phyloP scores from a whole-genome alignment of 1,140 invertebrate genomes.

The Littorina saxatilis region DNA sequence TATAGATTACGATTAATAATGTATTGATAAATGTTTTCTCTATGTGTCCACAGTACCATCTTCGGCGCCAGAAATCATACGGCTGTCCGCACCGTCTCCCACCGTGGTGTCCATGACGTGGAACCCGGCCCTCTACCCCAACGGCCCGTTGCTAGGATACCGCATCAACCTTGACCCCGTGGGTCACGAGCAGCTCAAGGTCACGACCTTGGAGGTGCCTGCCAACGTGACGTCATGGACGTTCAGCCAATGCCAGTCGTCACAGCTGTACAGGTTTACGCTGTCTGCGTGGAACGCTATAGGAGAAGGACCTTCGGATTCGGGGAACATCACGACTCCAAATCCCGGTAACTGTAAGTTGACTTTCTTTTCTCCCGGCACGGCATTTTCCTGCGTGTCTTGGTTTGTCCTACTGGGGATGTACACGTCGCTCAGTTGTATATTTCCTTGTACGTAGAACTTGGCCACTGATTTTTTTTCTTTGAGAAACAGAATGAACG shows the following conservation, averaged over 20 bases:
- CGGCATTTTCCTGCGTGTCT: conserved; percentile 3
- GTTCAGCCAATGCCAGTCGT: conserved; percentile 85
- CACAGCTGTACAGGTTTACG: conserved; percentile 85
- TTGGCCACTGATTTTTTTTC: too few relatives aligned
- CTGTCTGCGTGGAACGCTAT: conserved; percentile 87
- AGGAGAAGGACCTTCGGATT: conserved; percentile 85
- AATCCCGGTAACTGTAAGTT: conserved; percentile 63
- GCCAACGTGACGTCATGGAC: conserved; percentile 80
- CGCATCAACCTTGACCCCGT: conserved; percentile 81
- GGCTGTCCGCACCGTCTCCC: conserved; percentile 88
- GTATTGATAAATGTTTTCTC: too few relatives aligned
- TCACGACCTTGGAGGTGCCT: conserved; percentile 81
- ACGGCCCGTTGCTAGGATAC: conserved; percentile 91
- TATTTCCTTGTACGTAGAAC: too few relatives aligned
- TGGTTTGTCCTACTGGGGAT: too few relatives aligned
- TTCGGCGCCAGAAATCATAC: conserved; percentile 79
- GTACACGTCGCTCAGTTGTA: too few relatives aligned
- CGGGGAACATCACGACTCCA: conserved; percentile 80
- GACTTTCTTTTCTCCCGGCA: conserved; percentile 14
- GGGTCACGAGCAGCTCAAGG: conserved; percentile 60
- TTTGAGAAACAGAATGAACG: background rate
- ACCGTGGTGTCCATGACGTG: conserved; percentile 90
- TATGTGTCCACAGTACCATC: conserved; percentile 59
- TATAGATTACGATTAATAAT: too few relatives aligned
- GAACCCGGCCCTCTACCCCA: conserved; percentile 90